Percentiles rank a stretch among this genome's conserved stretches.
Evolutionary conservation across 2,797 vertebrate species (phyloP).

Genomic region (Macropodus opercularis): DNA sequence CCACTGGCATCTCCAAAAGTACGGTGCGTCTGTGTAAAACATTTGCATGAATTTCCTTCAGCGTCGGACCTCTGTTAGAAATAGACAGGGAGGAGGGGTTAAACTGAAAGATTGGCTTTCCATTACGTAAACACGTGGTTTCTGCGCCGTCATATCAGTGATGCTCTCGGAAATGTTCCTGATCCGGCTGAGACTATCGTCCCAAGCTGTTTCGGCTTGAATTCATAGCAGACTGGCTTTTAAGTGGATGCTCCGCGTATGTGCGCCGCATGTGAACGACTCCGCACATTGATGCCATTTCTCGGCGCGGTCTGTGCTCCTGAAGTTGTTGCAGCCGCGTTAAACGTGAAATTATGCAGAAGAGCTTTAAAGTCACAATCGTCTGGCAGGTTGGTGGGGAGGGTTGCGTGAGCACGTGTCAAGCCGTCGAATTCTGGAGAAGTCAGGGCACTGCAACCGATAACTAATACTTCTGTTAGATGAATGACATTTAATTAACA

Average conservation of each 20-base stretch:
- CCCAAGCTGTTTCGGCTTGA: conserved; percentile 21
- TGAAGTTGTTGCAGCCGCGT: conserved; percentile 29
- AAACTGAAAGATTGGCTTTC: conserved; percentile 88
- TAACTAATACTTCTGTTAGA: conserved; percentile 6
- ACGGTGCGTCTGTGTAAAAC: conserved; percentile 79
- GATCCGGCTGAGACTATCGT: conserved; percentile 55
- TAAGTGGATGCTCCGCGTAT: conserved; percentile 1
- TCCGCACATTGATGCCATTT: neutral
- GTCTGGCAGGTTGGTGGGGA: conserved; percentile 32
- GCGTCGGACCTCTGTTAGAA: conserved; percentile 73
- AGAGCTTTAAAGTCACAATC: conserved; percentile 41
- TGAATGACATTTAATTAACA: neutral
- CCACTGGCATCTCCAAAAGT: conserved; percentile 80
- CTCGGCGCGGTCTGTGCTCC: conserved; percentile 4
- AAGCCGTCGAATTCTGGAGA: conserved; percentile 36
- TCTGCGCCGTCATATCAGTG: conserved; percentile 79
- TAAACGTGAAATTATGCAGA: neutral
- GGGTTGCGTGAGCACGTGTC: conserved; percentile 31
- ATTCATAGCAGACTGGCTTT: conserved; percentile 20
- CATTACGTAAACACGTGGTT: conserved; percentile 94
- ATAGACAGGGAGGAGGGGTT: conserved; percentile 86
- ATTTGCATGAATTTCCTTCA: conserved; percentile 81
- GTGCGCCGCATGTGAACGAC: conserved; percentile 9
- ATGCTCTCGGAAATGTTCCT: conserved; percentile 68
- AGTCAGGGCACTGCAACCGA: conserved; percentile 45